phyloP scores from a whole-genome alignment of 2,113 vertebrate genomes.

The Oreochromis spilurus region DNA sequence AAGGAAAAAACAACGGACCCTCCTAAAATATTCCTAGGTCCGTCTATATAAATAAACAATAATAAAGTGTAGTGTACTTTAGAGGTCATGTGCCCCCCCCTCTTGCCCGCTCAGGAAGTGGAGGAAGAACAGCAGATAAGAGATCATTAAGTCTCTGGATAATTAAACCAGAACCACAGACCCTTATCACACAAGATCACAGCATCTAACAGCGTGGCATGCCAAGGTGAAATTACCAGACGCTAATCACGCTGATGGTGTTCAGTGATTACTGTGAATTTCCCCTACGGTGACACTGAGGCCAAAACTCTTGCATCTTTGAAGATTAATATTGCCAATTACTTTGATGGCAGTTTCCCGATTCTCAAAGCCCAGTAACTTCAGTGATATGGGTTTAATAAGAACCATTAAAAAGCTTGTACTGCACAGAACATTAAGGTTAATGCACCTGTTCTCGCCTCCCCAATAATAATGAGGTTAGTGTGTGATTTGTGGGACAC shows the following conservation, averaged over 20 bases:
- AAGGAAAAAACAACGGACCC: slow-evolving; percentile 55
- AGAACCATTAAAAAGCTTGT: not conserved
- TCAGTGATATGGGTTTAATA: not conserved
- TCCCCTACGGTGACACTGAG: slow-evolving; percentile 2
- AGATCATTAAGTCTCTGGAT: slow-evolving; percentile 56
- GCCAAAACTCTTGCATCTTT: slow-evolving; percentile 21
- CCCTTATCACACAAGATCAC: slow-evolving; percentile 43
- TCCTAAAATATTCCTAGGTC: slow-evolving; percentile 52
- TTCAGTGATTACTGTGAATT: slow-evolving; percentile 38
- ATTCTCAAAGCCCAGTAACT: not conserved
- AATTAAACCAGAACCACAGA: slow-evolving; percentile 48
- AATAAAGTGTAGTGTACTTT: slow-evolving; percentile 8
- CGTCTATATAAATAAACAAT: slow-evolving; percentile 61
- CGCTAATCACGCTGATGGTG: slow-evolving; percentile 55
- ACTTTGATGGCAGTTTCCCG: slow-evolving; percentile 16
- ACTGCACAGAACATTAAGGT: not conserved
- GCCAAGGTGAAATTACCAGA: slow-evolving; percentile 55
- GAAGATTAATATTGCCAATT: slow-evolving; percentile 21
- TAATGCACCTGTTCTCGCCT: slow-evolving; percentile 44
- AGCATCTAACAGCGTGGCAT: slow-evolving; percentile 36
- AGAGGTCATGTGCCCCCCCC: slow-evolving; percentile 28
- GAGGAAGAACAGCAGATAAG: slow-evolving; percentile 59
- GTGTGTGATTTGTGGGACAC: not conserved
- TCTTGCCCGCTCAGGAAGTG: slow-evolving; percentile 44
- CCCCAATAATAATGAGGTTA: slow-evolving; percentile 21